Evolutionary conservation across 2,113 vertebrate genomes (phyloP).

Genomic region (Corythornis vintsioides): DNA sequence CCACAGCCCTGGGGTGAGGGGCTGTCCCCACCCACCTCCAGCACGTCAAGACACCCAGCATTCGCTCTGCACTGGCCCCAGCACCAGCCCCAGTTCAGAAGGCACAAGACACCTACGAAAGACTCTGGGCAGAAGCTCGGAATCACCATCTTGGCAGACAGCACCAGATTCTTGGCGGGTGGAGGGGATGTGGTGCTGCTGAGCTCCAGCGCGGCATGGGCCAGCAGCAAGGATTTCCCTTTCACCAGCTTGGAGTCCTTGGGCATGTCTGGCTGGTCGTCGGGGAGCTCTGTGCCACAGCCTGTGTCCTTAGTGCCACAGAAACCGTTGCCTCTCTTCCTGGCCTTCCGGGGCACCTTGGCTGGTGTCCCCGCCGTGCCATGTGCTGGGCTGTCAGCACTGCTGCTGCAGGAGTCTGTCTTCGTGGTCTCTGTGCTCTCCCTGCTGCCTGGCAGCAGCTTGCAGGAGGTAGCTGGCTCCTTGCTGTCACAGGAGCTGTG

Average conservation of each 20-base stretch:
- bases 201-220: slow-evolving; percentile 60
- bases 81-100: neutral
- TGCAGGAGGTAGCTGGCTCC: slow-evolving; percentile 81
- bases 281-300: neutral
- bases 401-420: neutral
- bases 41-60: neutral
- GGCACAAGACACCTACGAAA: accelerated
- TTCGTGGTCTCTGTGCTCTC: accelerated
- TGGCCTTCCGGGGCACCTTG: slow-evolving; percentile 38
- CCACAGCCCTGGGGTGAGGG: neutral
- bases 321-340: slow-evolving; percentile 31
- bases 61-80: neutral
- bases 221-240: slow-evolving; percentile 68
- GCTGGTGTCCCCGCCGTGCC: neutral
- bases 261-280: slow-evolving; percentile 10
- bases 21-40: neutral
- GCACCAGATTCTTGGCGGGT: slow-evolving; percentile 86
- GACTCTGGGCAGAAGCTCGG: neutral
- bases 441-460: slow-evolving; percentile 56
- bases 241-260: slow-evolving; percentile 71
- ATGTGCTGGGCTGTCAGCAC: neutral
- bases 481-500: slow-evolving; percentile 67
- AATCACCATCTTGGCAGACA: slow-evolving; percentile 91
- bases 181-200: slow-evolving; percentile 82
- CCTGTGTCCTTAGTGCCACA: slow-evolving; percentile 69